phyloP scores from a whole-genome alignment of 2,797 vertebrate genomes.

The Sebastes steindachneri region DNA sequence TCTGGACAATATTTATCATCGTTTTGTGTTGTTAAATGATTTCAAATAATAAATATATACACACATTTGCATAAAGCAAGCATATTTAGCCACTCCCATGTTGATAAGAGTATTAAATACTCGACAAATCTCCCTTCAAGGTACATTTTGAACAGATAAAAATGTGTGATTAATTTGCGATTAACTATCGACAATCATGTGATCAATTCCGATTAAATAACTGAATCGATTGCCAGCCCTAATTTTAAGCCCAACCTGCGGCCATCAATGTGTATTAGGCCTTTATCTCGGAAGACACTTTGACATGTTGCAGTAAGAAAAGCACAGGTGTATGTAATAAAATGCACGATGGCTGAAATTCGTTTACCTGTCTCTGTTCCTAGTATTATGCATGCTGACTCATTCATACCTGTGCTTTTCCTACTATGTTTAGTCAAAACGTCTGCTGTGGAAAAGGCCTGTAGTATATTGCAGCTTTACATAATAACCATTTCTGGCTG shows the following conservation, averaged over 20 bases:
- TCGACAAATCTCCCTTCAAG: no score
- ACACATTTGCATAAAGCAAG: no score
- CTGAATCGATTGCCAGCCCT: no score
- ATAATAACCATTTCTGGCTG: conserved; percentile 21
- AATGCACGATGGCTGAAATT: background rate
- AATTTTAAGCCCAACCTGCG: background rate
- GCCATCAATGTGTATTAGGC: background rate
- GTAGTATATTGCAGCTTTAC: background rate
- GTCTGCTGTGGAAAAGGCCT: background rate
- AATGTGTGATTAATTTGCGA: no score
- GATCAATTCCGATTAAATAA: no score
- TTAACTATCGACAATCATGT: no score
- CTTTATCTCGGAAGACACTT: background rate
- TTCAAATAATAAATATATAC: no score
- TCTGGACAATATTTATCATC: no score
- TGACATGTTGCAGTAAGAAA: background rate
- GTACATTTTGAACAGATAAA: no score
- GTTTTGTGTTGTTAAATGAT: no score
- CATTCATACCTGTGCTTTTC: background rate
- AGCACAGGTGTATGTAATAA: background rate
- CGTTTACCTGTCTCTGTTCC: background rate
- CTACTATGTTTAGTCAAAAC: background rate
- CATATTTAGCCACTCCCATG: no score
- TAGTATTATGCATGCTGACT: background rate
- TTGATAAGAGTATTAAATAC: no score